Evolutionary conservation across 2,113 vertebrate species (phyloP), one percentile per base, ranked within the genome.

Genomic region (Chaenocephalus aceratus): DNA sequence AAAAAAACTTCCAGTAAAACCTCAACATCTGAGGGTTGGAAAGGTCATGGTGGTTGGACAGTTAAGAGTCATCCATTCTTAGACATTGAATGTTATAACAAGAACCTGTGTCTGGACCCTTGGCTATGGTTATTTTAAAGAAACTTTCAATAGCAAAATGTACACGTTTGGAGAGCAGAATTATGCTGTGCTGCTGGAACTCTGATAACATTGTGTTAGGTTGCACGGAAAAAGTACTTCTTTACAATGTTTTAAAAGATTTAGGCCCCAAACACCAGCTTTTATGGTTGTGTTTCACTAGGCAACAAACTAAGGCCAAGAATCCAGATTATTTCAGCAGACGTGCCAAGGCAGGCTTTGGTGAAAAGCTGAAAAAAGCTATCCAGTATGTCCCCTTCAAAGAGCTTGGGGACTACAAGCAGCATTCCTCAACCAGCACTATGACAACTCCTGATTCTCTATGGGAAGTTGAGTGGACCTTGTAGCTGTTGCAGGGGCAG

Each of bases 391-490:
- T 91, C 80, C 79, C 87, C 88, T 85, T 91, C 87, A 88, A 93
- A 92, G 87, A 87, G 77, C 75, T 44, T 13, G 49, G 77, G 83
- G 80, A 89, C 88, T 74, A 88, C 81, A 89, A 90, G 81, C 86
- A 85, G 84, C 91, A 93, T 93, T 94, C 91, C 92, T 94, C 41
- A 16, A 48, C 49, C 71, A 4, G 81, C 72, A 49, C 93, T 92
- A 91, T 93, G 92, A 90, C 91, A 93, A 94, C 90, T 76, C 58
- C 76, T 80, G 88, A 89, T 83, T 82, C 77, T 82, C 84, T 65
- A 48, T 85, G 85, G 84, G 63, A 89, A 78, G 82, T 80, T 15
- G 44, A 84, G 59, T 52, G 61, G 62, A 69, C 30, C 48, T 23
- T 44, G 54, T 67, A 62, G 75, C 67, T 67, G 64, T 61, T 71